Evolutionary conservation across 2,113 vertebrate genomes (phyloP).

Genomic region (Noturus placidus): DNA sequence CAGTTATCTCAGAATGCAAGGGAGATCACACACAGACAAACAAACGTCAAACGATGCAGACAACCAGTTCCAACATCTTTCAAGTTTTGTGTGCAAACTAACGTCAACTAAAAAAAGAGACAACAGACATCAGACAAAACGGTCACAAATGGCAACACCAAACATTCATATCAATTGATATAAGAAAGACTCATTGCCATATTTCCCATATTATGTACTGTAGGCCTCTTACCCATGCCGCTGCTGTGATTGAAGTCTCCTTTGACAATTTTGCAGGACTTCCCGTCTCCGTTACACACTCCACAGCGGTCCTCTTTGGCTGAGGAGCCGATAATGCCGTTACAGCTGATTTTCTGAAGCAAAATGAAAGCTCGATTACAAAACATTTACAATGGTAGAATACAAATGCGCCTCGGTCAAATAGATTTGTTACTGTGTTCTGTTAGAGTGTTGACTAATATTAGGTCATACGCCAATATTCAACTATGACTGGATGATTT

Average conservation of each 20-base stretch:
- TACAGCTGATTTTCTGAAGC: conserved; percentile 90
- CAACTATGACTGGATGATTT: background rate
- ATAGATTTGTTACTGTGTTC: background rate
- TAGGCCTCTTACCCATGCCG: conserved; percentile 84
- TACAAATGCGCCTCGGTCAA: background rate
- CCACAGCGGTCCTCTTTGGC: conserved; percentile 94
- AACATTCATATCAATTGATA: background rate
- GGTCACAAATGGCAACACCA: no score
- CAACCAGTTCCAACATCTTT: background rate
- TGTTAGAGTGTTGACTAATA: background rate
- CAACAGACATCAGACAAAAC: conserved; percentile 5
- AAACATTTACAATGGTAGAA: background rate
- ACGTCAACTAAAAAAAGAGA: background rate
- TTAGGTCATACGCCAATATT: background rate
- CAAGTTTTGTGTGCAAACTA: background rate
- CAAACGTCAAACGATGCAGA: background rate
- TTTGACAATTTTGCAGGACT: conserved; percentile 90
- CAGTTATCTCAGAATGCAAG: background rate
- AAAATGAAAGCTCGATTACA: background rate
- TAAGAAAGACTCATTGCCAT: background rate
- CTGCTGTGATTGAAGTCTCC: conserved; percentile 94
- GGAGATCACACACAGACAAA: background rate
- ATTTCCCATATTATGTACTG: background rate
- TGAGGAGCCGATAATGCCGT: conserved; percentile 89
- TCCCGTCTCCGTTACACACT: conserved; percentile 89